A percentile compares a stretch with the other conserved stretches of the same genome.
Evolutionary conservation across 1,140 invertebrate genomes (phyloP).

Genomic region (Potamilus streckersoni): DNA sequence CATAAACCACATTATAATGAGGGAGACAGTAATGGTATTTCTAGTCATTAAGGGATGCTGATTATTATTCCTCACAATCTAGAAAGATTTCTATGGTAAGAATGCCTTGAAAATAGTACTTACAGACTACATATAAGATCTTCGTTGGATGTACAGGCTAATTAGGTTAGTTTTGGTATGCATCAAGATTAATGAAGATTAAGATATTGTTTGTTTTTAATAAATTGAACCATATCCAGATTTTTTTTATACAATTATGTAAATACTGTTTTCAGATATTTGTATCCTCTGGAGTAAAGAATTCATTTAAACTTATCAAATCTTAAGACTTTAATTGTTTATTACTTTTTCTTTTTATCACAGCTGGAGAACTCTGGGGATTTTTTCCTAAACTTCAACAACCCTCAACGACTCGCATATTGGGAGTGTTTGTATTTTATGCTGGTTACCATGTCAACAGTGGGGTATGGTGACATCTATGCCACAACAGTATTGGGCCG

Average conservation of each 20-base stretch:
- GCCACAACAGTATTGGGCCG: constrained; percentile 62
- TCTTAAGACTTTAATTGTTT: not conserved
- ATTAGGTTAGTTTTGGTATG: no score
- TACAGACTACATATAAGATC: no score
- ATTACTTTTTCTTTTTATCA: constrained; percentile 15
- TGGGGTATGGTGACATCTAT: constrained; percentile 67
- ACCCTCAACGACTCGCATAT: constrained; percentile 61
- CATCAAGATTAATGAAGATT: no score
- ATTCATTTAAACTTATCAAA: not conserved
- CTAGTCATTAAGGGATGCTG: no score
- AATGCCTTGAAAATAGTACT: no score
- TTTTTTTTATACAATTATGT: not conserved
- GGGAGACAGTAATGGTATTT: no score
- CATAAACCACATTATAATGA: no score
- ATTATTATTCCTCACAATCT: no score
- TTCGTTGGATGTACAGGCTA: no score
- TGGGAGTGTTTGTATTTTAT: constrained; percentile 69
- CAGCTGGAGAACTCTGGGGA: constrained; percentile 69
- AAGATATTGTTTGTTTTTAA: no score
- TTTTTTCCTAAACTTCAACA: constrained; percentile 59
- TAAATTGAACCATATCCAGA: no score
- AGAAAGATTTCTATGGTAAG: no score
- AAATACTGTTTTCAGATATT: not conserved
- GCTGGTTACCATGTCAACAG: constrained; percentile 69
- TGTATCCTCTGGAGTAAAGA: not conserved